Evolutionary conservation across 2,113 vertebrate species (phyloP).

Genomic region (Tauraco erythrolophus): DNA sequence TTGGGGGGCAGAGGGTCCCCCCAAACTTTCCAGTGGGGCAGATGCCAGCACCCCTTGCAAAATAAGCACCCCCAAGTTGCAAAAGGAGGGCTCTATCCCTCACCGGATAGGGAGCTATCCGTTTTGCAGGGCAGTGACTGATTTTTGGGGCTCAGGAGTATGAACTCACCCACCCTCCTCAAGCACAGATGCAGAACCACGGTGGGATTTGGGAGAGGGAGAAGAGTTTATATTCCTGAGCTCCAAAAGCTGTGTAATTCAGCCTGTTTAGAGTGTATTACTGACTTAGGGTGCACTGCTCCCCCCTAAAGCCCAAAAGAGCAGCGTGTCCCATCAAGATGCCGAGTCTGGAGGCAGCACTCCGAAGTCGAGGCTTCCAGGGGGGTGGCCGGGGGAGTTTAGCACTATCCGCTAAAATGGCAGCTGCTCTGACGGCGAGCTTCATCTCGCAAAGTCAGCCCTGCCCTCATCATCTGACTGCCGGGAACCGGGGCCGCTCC

Average conservation of each 20-base stretch:
- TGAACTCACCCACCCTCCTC: not conserved
- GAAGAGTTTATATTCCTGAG: not conserved
- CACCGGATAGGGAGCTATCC: accelerated
- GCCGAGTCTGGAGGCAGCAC: not conserved
- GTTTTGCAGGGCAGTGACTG: accelerated
- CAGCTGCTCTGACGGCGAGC: slow-evolving; percentile 52
- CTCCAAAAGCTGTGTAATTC: not conserved
- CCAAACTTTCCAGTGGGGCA: accelerated
- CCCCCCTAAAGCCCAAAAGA: not conserved
- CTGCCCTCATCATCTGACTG: slow-evolving; percentile 44
- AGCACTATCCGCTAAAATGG: slow-evolving; percentile 48
- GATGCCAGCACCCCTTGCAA: not conserved
- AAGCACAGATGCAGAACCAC: not conserved
- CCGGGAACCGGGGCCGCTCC: not conserved
- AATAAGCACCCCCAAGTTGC: not conserved
- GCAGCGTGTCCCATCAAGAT: not conserved
- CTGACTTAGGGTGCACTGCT: not conserved
- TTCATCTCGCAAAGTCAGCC: slow-evolving; percentile 45
- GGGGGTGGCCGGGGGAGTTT: not conserved
- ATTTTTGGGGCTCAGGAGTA: not conserved
- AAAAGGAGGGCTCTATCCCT: not conserved
- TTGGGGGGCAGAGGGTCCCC: not conserved
- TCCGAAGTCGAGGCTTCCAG: not conserved
- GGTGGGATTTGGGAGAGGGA: accelerated
- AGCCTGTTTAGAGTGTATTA: accelerated